phyloP scores from a whole-genome alignment of 2,888 invertebrate genomes.

The Sesamia inferens region DNA sequence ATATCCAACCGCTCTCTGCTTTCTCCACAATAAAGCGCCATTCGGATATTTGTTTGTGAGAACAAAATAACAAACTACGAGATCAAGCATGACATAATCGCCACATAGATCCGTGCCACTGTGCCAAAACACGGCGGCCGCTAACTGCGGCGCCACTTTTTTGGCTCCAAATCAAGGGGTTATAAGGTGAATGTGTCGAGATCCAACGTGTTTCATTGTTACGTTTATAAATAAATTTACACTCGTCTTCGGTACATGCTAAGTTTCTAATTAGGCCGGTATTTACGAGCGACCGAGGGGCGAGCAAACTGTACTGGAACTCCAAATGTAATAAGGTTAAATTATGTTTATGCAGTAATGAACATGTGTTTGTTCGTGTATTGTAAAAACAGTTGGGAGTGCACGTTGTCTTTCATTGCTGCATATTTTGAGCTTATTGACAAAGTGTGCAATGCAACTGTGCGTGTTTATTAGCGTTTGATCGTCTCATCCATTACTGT shows the following conservation, averaged over 20 bases:
- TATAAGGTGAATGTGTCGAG: conserved; percentile 86
- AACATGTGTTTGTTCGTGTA: conserved; percentile 21
- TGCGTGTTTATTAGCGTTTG: conserved; percentile 43
- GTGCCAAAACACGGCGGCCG: conserved; percentile 83
- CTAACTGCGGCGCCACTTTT: conserved; percentile 78
- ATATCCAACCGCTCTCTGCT: conserved; percentile 67
- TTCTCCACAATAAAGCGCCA: conserved; percentile 77
- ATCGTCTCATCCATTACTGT: conserved; percentile 31
- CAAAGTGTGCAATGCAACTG: conserved; percentile 34
- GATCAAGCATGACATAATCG: conserved; percentile 88
- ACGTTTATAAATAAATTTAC: conserved; percentile 65
- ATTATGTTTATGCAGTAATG: conserved; percentile 43
- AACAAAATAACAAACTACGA: conserved; percentile 81
- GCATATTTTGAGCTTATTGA: conserved; percentile 42
- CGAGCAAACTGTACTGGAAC: conserved; percentile 29
- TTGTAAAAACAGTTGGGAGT: conserved; percentile 45
- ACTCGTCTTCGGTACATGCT: conserved; percentile 50
- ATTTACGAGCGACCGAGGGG: conserved; percentile 36
- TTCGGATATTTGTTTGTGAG: conserved; percentile 74
- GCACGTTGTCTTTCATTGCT: conserved; percentile 48
- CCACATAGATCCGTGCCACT: conserved; percentile 85
- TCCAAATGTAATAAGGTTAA: conserved; percentile 34
- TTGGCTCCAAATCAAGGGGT: conserved; percentile 87
- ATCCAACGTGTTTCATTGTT: conserved; percentile 69
- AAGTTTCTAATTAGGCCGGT: conserved; percentile 55